phyloP scores from a whole-genome alignment of 1,140 invertebrate species.

The Musca domestica region DNA sequence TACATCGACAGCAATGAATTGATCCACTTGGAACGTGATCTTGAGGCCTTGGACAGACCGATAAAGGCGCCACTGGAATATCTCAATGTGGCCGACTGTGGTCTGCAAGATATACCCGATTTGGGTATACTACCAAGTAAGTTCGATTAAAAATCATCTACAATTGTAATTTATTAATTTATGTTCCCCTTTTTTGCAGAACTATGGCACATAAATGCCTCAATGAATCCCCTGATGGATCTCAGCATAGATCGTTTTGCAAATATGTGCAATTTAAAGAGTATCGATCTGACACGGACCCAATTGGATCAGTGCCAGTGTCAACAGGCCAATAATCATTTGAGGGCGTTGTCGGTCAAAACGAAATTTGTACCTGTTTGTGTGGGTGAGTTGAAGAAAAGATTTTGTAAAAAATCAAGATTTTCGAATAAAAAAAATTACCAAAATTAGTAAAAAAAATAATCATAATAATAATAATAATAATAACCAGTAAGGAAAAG shows the following conservation, averaged over 20 bases:
- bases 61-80: constrained; percentile 58
- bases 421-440: neutral
- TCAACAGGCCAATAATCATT: constrained; percentile 44
- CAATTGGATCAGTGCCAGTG: constrained; percentile 39
- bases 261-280: constrained; percentile 44
- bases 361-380: constrained; percentile 45
- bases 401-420: neutral
- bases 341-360: constrained; percentile 37
- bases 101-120: constrained; percentile 56
- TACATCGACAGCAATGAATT: constrained; percentile 61
- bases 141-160: constrained; percentile 1
- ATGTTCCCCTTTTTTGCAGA: constrained; percentile 30
- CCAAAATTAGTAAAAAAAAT: no score
- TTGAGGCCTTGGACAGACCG: constrained; percentile 54
- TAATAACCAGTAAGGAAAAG: no score
- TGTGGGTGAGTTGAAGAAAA: constrained; percentile 37
- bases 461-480: no score
- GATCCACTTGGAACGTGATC: constrained; percentile 51
- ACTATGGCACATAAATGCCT: constrained; percentile 49
- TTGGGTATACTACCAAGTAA: constrained; percentile 57
- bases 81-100: constrained; percentile 60
- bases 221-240: constrained; percentile 41
- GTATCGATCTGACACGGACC: constrained; percentile 46
- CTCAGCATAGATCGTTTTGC: constrained; percentile 38
- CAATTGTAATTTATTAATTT: neutral